phyloP scores from a whole-genome alignment of 2,888 invertebrate genomes.

The Myopa testacea region DNA sequence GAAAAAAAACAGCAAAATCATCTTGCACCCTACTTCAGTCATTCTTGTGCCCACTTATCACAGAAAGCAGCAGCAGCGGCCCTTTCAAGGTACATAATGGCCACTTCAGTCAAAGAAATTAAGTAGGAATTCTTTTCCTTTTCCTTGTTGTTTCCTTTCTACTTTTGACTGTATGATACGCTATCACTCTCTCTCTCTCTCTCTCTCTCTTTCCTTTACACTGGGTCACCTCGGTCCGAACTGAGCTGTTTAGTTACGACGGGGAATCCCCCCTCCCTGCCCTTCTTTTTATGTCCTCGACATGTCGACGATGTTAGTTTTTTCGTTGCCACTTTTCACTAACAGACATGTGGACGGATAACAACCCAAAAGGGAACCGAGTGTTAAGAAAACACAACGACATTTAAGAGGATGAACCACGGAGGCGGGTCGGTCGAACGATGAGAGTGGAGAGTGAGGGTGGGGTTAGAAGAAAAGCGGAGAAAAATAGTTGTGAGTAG shows the following conservation, averaged over 20 bases:
- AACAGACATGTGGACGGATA: neutral
- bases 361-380: neutral
- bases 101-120: slow-evolving; percentile 1
- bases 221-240: too few relatives aligned
- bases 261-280: too few relatives aligned
- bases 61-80: neutral
- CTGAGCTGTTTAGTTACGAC: too few relatives aligned
- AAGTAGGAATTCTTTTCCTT: neutral
- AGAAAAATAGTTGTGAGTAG: neutral
- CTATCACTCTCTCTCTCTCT: too few relatives aligned
- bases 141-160: neutral
- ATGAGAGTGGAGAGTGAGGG: neutral
- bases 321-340: slow-evolving; percentile 10
- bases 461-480: neutral
- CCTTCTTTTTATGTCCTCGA: neutral
- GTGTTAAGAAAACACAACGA: slow-evolving; percentile 1
- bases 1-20: neutral
- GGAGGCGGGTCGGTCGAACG: neutral
- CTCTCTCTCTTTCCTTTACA: too few relatives aligned
- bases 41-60: slow-evolving; percentile 5
- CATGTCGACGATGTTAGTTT: neutral
- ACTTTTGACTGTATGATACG: neutral
- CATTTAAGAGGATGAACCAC: neutral
- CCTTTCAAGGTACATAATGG: slow-evolving; percentile 18
- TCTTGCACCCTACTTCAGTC: neutral